Percentiles rank a stretch among this genome's conserved stretches.
These are phyloP conservation scores for Cancer borealis DNA, from an alignment of 2,888 invertebrate genomes.

Conservation along the genomic window DNA sequence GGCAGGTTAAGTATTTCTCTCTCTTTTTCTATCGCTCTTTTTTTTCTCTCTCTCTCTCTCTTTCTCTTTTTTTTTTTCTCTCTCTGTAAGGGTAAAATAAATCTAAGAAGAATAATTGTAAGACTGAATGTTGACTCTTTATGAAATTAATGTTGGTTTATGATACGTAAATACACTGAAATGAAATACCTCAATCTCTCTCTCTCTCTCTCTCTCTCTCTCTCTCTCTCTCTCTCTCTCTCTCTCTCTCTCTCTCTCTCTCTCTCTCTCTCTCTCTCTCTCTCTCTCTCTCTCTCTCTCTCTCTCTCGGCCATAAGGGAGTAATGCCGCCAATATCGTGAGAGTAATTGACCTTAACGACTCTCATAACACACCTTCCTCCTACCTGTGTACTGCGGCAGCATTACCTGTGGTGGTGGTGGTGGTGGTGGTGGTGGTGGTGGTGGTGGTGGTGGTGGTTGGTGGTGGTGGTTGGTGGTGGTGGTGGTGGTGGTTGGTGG, in stretches of 20 bases:
- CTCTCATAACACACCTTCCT: slow-evolving; percentile 23
- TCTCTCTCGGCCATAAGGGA: slow-evolving; percentile 33
- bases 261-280: slow-evolving; percentile 39
- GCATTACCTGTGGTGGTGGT: background rate
- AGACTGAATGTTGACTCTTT: too few relatives aligned
- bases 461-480: background rate
- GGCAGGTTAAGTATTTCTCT: too few relatives aligned
- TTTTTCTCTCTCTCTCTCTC: too few relatives aligned
- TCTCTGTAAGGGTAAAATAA: too few relatives aligned
- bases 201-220: too few relatives aligned
- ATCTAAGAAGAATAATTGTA: too few relatives aligned
- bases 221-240: too few relatives aligned
- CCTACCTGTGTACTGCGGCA: slow-evolving; percentile 1
- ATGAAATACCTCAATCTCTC: too few relatives aligned
- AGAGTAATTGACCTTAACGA: slow-evolving; percentile 24
- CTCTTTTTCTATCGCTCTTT: background rate
- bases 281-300: slow-evolving; percentile 40
- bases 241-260: slow-evolving; percentile 8
- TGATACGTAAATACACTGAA: too few relatives aligned
- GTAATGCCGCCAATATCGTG: slow-evolving; percentile 37
- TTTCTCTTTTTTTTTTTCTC: too few relatives aligned
- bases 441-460: background rate
- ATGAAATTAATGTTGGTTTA: too few relatives aligned
- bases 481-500: background rate
- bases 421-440: background rate